Evolutionary conservation across 64 coral and sea anemone genomes (phyloP).

Genomic region (Trachythela sp.): DNA sequence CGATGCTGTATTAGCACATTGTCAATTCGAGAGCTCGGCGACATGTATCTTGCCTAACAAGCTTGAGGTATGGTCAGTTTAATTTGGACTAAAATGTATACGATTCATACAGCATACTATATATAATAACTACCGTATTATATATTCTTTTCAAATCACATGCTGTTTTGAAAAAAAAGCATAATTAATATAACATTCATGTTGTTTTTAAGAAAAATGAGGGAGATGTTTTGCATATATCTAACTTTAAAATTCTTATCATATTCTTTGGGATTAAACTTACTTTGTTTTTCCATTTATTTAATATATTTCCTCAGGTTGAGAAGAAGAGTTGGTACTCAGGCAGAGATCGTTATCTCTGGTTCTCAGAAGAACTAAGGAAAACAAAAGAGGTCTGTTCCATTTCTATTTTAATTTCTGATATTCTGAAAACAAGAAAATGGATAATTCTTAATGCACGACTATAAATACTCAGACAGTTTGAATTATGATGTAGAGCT

Average conservation of each 20-base stretch:
- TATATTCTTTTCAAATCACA: background rate
- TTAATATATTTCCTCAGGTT: background rate
- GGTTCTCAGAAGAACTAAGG: conserved; percentile 10
- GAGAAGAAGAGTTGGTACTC: background rate
- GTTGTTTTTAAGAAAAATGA: too few species aligned
- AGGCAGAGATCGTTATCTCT: background rate
- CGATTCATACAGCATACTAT: background rate
- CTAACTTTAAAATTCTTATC: too few species aligned
- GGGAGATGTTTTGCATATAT: background rate
- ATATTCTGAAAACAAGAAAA: background rate
- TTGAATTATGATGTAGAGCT: too few species aligned
- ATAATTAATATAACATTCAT: too few species aligned
- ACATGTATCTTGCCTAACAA: background rate
- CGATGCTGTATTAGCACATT: background rate
- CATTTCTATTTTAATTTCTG: background rate
- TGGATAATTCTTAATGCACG: too few species aligned
- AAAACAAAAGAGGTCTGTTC: background rate
- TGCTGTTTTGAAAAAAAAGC: too few species aligned
- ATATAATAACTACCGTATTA: too few species aligned
- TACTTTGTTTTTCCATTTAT: background rate
- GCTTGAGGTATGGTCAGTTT: background rate
- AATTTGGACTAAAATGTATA: background rate
- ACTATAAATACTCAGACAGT: too few species aligned
- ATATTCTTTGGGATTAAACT: too few species aligned
- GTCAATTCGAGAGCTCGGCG: background rate